These are phyloP conservation scores for Dendroctonus ponderosae DNA, from an alignment of 1,140 invertebrate genomes.

Conservation along the genomic window DNA sequence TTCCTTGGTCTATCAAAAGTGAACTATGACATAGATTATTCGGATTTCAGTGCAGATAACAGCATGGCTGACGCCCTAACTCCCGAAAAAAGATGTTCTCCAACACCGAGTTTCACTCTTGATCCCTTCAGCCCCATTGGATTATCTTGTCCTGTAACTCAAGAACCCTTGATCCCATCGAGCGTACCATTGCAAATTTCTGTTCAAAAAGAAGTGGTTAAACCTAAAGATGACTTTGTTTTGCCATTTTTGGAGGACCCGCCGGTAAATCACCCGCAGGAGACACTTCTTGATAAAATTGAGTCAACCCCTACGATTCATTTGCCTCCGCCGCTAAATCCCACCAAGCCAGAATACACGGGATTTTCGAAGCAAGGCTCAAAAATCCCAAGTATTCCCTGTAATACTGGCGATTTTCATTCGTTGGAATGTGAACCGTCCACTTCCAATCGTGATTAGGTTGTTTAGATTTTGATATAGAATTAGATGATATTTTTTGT, in stretches of 20 bases:
- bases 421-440: slow-evolving; percentile 12
- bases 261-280: slow-evolving; percentile 50
- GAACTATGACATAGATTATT: slow-evolving; percentile 71
- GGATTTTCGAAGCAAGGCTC: slow-evolving; percentile 68
- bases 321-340: slow-evolving; percentile 61
- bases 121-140: slow-evolving; percentile 51
- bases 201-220: slow-evolving; percentile 10
- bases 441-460: slow-evolving; percentile 17
- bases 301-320: slow-evolving; percentile 58
- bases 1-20: slow-evolving; percentile 63
- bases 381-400: slow-evolving; percentile 71
- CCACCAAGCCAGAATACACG: slow-evolving; percentile 59
- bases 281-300: slow-evolving; percentile 60
- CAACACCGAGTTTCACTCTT: slow-evolving; percentile 42
- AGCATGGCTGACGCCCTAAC: slow-evolving; percentile 62
- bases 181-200: slow-evolving; percentile 25
- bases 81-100: slow-evolving; percentile 42
- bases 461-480: background rate
- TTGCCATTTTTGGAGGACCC: slow-evolving; percentile 49
- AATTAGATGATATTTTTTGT: too few species aligned
- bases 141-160: slow-evolving; percentile 39
- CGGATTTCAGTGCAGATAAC: slow-evolving; percentile 67
- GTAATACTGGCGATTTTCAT: slow-evolving; percentile 62
- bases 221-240: slow-evolving; percentile 49
- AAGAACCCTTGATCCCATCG: slow-evolving; percentile 42